Base-by-base conservation (phyloP, 1,140 invertebrate genomes). In the Papilio helenus region DNA sequence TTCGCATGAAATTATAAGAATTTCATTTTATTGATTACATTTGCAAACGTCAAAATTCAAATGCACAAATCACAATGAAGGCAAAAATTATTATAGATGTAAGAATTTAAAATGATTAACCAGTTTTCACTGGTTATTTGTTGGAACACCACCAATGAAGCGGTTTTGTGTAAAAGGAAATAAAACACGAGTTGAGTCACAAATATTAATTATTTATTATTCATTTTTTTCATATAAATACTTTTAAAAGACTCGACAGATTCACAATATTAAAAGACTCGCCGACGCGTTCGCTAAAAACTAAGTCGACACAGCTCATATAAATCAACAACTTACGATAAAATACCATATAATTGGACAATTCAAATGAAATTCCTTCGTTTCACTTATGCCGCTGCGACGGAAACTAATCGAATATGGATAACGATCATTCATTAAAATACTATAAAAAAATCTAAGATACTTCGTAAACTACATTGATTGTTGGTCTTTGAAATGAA, bases 301-400 rank as follows among this genome's bases (percentile, higher is more conserved):
- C 87, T 88, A 76, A 61, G 87, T 87, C 85, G 85, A 89, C 87
- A 89, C 87, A 86, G 83, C 85, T 88, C 86, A 90, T 90, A 92
- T 86, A 92, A 92, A 92, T 90, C 85, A 92, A 94, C 91, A 92
- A 93, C 88, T 92, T 92, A 93, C 88, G 92, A 92, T 93, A 93
- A 39, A 92, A 94, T 94, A 92, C 85, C 82, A 89, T 88, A 39
- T 90, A 85, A 89, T 86, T 92, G 90, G 91, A 93, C 90, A 94
- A 90, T 90, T 92, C 88, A 92, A 92, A 88, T 90, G 87, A 88
- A 92, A 92, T 93, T 91, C 89, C 87, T 88, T 68, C 83, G 82
- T 87, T 88, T 2, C 85, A 85, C 80, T 82, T 81, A 84, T 82
- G 72, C 83, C 81, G 82, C 79, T 72, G 80, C 85, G 81, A 84